Base-by-base conservation (phyloP, 2,888 invertebrate species). In the Isotomurus palustris region DNA sequence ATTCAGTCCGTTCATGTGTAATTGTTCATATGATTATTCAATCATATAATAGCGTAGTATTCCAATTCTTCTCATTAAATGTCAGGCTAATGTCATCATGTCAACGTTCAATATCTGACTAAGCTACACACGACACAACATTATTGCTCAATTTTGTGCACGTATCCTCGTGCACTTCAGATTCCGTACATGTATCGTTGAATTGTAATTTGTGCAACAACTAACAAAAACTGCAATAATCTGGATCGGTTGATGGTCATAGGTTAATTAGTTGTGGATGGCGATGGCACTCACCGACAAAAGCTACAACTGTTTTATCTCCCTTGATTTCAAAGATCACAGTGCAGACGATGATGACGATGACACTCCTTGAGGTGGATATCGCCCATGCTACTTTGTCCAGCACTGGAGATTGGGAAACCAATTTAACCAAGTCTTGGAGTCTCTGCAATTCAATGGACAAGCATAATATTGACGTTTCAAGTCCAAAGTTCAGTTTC, bases 321-420 rank as follows among this genome's bases (percentile, higher is more conserved):
- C 66, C 66, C 21, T 73, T 57, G 22, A 63, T 12, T 36, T 67
- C 71, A 12, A 73, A 72, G 51, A 86, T 76, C 12, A 81, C 76
- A 0, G 83, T 84, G 73, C 85, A 85, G 19, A 83, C 76, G 19
- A 88, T 79, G 57, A 89, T 88, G 25, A 88, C 83, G 40, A 87
- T 77, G 66, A 88, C 88, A 76, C 88, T 88, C 61, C 88, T 78
- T 0, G 85, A 83, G 25, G 86, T 87, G 57, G 86, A 83, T 47
- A 87, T 77, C 72, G 87, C 79, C 86, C 87, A 87, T 48, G 86
- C 78, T 43, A 79, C 74, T 72, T 84, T 83, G 36, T 80, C 76
- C 19, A 81, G 62, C 8, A 76, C 45, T 1, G 56, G 51, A 22
- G 55, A 59, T 45, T 62, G 61, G 24, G 32, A 48, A 36, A 58